Evolutionary conservation across 2,113 vertebrate species (phyloP).

Genomic region (Gavia stellata): DNA sequence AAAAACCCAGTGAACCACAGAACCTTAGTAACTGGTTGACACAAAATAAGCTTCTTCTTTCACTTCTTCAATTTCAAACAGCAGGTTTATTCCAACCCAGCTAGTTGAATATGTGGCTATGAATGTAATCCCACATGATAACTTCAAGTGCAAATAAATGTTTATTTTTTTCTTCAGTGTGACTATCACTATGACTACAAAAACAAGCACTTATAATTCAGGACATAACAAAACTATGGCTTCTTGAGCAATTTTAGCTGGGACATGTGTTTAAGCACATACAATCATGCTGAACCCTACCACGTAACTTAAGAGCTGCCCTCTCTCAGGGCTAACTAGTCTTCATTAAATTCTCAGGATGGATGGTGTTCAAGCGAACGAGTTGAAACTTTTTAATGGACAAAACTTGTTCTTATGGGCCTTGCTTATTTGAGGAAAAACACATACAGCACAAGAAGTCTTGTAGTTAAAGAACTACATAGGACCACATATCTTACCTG

Average conservation of each 20-base stretch:
- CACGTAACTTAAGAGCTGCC: neutral
- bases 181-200: neutral
- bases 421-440: neutral
- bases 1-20: neutral
- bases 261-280: neutral
- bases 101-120: fast-evolving
- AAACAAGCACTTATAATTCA: neutral
- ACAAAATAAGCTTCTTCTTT: neutral
- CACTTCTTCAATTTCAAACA: neutral
- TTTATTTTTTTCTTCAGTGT: neutral
- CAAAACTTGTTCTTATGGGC: neutral
- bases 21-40: neutral
- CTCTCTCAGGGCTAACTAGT: neutral
- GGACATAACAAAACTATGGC: neutral
- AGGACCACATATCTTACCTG: neutral
- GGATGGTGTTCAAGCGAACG: neutral
- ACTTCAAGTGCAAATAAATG: neutral
- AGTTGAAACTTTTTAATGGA: neutral
- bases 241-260: neutral
- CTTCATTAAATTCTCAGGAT: neutral
- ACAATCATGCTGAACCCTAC: neutral
- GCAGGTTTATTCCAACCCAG: neutral
- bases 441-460: fast-evolving
- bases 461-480: neutral
- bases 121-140: neutral